Percentiles rank a stretch among this genome's conserved stretches.
These are phyloP conservation scores for Chromis chromis DNA, from an alignment of 2,797 vertebrate species.

Conservation along the genomic window DNA sequence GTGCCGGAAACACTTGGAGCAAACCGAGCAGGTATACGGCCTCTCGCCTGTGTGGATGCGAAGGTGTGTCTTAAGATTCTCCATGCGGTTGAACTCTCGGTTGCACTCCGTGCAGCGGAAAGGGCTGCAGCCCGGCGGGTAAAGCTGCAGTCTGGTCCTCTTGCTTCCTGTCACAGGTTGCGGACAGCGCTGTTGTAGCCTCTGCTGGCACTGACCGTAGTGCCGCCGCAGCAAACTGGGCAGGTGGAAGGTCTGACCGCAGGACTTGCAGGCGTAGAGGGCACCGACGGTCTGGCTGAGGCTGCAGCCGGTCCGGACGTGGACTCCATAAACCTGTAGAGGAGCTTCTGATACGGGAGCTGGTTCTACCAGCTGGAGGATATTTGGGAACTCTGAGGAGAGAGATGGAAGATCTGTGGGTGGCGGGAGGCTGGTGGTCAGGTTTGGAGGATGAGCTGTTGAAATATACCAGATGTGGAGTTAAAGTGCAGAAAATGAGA, in stretches of 20 bases:
- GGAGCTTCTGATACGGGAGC: conserved; percentile 38
- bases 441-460: conserved; percentile 48
- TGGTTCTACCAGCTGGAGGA: conserved; percentile 64
- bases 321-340: conserved; percentile 56
- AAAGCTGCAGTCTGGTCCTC: conserved; percentile 72
- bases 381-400: conserved; percentile 59
- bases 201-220: conserved; percentile 70
- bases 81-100: conserved; percentile 84
- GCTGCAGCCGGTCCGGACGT: conserved; percentile 46
- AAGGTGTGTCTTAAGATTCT: conserved; percentile 86
- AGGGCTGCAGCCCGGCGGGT: conserved; percentile 81
- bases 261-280: conserved; percentile 75
- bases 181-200: conserved; percentile 66
- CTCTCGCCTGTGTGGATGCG: conserved; percentile 85
- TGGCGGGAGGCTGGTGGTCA: conserved; percentile 17
- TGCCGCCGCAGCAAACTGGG: conserved; percentile 77
- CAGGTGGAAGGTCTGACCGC: conserved; percentile 73
- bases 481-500: neutral
- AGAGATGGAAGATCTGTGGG: conserved; percentile 45
- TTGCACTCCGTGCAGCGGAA: conserved; percentile 81
- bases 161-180: conserved; percentile 34
- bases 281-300: neutral
- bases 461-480: neutral
- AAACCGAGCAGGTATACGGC: conserved; percentile 81
- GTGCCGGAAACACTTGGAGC: conserved; percentile 83